Base-by-base conservation (phyloP, 2,888 invertebrate species). In the Hydrotaea cyrtoneurina region DNA sequence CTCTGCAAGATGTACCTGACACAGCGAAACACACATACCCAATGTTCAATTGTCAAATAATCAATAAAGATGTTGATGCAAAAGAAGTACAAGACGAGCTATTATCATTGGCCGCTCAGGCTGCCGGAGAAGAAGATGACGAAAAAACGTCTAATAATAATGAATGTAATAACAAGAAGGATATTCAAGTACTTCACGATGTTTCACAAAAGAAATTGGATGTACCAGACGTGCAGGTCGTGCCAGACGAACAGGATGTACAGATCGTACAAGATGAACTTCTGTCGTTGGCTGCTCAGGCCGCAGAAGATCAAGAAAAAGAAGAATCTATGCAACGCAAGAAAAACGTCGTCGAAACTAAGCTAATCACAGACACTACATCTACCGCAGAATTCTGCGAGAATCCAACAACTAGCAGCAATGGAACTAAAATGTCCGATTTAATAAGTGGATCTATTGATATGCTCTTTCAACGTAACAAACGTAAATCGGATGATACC, bases 1-100 rank as follows among this genome's bases (percentile, higher is more conserved):
- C 59, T 15, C 15, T 59, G 15, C 4, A 23, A 26, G 59, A 23
- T 26, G 23, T 26, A 21, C 19, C 19, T 10, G 39, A 13, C 59
- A 26, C 19, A 19, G 21, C 11, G 2, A 8, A 75, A 46, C 17
- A 36, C 4, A 39, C 3, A 13, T 7, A 1, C 21, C 1, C 8
- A 69, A 19, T 26, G n/a, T 57, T 46, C 21, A 62, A 80, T 36
- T 84, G 36, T 43, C 72, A 79, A 50, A 23, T 82, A 31, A 23
- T 82, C 17, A 21, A 69, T 0, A 26, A 59, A 59, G 55, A 64
- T 53, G 26, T 15, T 19, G 39, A 62, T 0, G 69, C 15, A n/a
- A 82, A 80, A 69, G 55, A 82, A 7, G 11, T 81, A n/a, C 86
- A 86, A 74, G 80, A 86, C 69, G 86, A 86, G 36, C 71, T 87